These are phyloP conservation scores for Galbula dea DNA, from an alignment of 2,113 vertebrate genomes.

Conservation along the genomic window DNA sequence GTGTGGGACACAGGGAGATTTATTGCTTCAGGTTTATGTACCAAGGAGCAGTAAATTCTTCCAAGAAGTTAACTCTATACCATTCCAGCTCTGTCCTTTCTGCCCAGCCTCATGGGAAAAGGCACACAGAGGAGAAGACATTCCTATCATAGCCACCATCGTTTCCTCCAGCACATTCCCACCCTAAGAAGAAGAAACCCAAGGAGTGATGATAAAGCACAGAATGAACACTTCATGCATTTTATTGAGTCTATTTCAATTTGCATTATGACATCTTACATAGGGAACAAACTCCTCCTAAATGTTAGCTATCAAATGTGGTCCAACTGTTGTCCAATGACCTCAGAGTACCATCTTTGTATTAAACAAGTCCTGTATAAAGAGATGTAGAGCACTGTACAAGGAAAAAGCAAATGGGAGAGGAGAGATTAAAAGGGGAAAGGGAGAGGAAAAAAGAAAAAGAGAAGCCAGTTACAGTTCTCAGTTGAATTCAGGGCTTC, in stretches of 20 bases:
- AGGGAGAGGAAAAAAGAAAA: background rate
- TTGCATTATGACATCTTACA: slow-evolving; percentile 76
- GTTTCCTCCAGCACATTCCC: background rate
- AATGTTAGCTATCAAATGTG: slow-evolving; percentile 61
- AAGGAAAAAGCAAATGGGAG: background rate
- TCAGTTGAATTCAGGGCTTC: slow-evolving; percentile 68
- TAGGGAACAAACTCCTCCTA: slow-evolving; percentile 74
- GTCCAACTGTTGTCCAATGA: slow-evolving; percentile 52
- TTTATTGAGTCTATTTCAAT: slow-evolving; percentile 77
- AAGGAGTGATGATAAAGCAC: slow-evolving; percentile 71
- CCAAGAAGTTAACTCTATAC: background rate
- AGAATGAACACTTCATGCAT: slow-evolving; percentile 75
- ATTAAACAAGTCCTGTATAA: slow-evolving; percentile 65
- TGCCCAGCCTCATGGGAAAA: background rate
- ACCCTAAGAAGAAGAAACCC: background rate
- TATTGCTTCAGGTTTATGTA: background rate
- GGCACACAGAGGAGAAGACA: background rate
- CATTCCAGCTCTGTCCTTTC: background rate
- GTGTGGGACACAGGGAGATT: background rate
- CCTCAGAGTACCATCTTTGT: slow-evolving; percentile 56
- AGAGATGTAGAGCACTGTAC: slow-evolving; percentile 64
- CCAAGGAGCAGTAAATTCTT: background rate
- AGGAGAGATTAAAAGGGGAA: background rate
- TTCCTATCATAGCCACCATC: background rate
- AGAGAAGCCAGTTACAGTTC: slow-evolving; percentile 52